Evolutionary conservation across 2,797 vertebrate genomes (phyloP).

Genomic region (Danionella dracula): DNA sequence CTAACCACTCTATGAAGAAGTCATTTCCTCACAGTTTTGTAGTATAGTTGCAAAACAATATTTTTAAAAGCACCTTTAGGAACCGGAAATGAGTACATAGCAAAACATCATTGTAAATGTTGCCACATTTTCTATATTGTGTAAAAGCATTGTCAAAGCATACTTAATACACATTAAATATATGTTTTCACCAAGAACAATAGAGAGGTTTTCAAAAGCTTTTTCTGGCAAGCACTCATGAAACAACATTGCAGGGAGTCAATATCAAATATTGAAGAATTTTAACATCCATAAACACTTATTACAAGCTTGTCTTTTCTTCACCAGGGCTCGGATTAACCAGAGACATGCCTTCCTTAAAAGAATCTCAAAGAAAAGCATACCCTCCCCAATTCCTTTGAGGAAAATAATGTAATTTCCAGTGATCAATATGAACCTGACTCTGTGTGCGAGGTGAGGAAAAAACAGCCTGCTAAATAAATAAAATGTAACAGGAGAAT

Average conservation of each 20-base stretch:
- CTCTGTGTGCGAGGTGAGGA: conserved; percentile 61
- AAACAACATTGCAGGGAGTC: conserved; percentile 21
- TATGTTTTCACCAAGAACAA: not conserved
- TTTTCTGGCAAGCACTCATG: not conserved
- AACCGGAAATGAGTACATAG: too few species aligned
- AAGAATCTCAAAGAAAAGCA: conserved; percentile 54
- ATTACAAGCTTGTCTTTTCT: conserved; percentile 56
- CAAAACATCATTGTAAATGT: too few species aligned
- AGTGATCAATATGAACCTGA: conserved; percentile 66
- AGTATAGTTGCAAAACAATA: too few species aligned
- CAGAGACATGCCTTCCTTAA: conserved; percentile 58
- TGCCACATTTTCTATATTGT: not conserved
- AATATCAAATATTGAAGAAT: conserved; percentile 37
- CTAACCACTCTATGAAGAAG: too few species aligned
- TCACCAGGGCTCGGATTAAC: conserved; percentile 51
- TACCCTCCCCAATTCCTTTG: conserved; percentile 57
- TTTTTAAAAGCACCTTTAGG: too few species aligned
- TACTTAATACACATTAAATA: not conserved
- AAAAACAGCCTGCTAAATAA: conserved; percentile 44
- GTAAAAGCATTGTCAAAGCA: not conserved
- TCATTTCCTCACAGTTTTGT: too few species aligned
- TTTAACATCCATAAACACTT: conserved; percentile 35
- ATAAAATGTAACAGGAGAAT: conserved; percentile 70
- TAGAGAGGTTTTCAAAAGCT: not conserved
- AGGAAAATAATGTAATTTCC: conserved; percentile 59